A percentile compares a stretch with the other conserved stretches of the same genome.
These are phyloP conservation scores for Corythucha ciliata DNA, from an alignment of 2,888 invertebrate genomes.

Conservation along the genomic window DNA sequence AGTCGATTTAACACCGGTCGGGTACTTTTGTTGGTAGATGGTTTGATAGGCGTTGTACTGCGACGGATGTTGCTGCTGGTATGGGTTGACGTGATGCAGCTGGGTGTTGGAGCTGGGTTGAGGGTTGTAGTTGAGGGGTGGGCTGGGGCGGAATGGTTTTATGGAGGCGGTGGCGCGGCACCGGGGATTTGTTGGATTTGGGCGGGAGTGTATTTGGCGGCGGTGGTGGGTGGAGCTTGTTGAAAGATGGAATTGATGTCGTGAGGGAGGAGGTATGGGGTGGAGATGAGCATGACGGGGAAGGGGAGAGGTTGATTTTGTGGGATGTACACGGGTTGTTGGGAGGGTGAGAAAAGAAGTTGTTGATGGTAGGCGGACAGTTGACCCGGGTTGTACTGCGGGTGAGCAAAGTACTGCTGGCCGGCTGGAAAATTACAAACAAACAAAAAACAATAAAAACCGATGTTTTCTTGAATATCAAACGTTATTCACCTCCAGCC, in stretches of 20 bases:
- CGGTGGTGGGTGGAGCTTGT: slow-evolving; percentile 6
- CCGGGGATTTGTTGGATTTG: slow-evolving; percentile 19
- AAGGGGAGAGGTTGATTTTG: slow-evolving; percentile 24
- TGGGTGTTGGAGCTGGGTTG: slow-evolving; percentile 4
- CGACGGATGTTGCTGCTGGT: slow-evolving; percentile 7
- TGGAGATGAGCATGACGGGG: slow-evolving; percentile 27
- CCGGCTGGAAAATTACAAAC: too few relatives aligned
- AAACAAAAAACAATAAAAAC: too few relatives aligned
- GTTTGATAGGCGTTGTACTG: slow-evolving; percentile 21
- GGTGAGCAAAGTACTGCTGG: slow-evolving; percentile 14
- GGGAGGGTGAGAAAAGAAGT: too few relatives aligned
- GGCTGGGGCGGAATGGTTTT: slow-evolving; percentile 27
- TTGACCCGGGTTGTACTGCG: slow-evolving; percentile 5
- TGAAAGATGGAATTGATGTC: slow-evolving; percentile 13
- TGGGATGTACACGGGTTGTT: slow-evolving; percentile 23
- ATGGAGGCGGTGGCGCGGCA: too few relatives aligned
- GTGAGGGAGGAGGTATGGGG: slow-evolving; percentile 25
- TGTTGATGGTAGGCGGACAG: slow-evolving; percentile 14
- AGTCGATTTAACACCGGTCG: slow-evolving; percentile 39
- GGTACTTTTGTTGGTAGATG: slow-evolving; percentile 41
- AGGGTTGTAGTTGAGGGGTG: slow-evolving; percentile 10
- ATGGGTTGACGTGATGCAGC: slow-evolving; percentile 6
- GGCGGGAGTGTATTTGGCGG: slow-evolving; percentile 11
- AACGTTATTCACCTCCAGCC: too few relatives aligned
- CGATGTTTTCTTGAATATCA: too few relatives aligned